Percentiles rank a stretch among this genome's conserved stretches.
Conservation (phyloP, 2,113 vertebrate genomes). For the Hirundichthys speculiger region DNA sequence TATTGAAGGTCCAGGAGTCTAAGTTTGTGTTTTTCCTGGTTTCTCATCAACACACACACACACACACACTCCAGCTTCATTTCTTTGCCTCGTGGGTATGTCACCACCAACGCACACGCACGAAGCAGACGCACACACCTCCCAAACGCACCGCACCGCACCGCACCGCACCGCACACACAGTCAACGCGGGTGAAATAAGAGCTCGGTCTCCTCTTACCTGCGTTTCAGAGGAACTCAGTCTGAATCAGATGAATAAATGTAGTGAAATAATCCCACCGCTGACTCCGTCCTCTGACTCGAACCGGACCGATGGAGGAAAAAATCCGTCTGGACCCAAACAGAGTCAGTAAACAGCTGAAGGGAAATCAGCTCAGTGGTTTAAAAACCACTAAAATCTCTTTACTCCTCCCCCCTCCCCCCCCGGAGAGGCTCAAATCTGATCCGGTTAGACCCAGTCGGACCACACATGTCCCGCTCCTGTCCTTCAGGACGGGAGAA, state of each 20-base stretch:
- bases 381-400: constrained; percentile 7
- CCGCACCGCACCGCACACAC: background rate
- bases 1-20: background rate
- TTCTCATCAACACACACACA: background rate
- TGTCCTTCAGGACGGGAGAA: constrained; percentile 30
- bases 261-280: constrained; percentile 60
- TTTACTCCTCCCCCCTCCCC: constrained; percentile 1
- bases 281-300: constrained; percentile 9
- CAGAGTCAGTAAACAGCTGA: background rate
- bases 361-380: too few relatives aligned
- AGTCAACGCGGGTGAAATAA: constrained; percentile 10
- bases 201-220: constrained; percentile 38
- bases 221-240: constrained; percentile 28
- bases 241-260: constrained; percentile 25
- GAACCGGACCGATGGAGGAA: background rate
- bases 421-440: constrained; percentile 24
- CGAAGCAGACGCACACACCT: too few relatives aligned
- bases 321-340: constrained; percentile 18
- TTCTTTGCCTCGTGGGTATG: background rate
- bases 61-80: background rate
- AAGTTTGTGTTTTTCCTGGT: background rate
- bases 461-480: constrained; percentile 23
- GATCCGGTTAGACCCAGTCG: constrained; percentile 47
- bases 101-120: too few relatives aligned
- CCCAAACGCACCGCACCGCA: too few relatives aligned